These are phyloP conservation scores for Operophtera brumata DNA, from an alignment of 2,888 invertebrate species.

Conservation along the genomic window DNA sequence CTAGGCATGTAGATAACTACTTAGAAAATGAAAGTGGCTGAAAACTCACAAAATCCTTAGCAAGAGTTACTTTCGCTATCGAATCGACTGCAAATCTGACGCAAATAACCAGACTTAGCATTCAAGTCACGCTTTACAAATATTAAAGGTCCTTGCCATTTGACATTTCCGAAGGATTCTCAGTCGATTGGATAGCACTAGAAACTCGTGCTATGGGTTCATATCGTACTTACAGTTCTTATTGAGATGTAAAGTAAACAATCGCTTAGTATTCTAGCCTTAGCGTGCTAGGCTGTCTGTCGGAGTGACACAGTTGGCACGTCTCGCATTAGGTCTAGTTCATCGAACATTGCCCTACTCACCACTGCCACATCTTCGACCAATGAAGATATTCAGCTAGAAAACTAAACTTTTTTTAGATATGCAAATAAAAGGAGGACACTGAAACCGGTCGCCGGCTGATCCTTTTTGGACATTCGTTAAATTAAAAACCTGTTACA, in stretches of 20 bases:
- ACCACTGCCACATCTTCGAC: background rate
- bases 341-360: conserved; percentile 8
- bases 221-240: background rate
- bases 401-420: background rate
- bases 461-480: conserved; percentile 11
- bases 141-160: no score
- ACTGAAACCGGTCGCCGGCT: conserved; percentile 3
- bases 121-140: no score
- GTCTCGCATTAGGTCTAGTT: conserved; percentile 20
- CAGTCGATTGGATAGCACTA: background rate
- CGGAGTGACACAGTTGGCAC: conserved; percentile 23
- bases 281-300: conserved; percentile 1
- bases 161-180: no score
- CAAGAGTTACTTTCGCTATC: background rate
- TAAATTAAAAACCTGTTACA: conserved; percentile 20
- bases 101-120: background rate
- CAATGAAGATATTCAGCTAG: background rate
- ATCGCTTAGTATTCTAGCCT: conserved; percentile 15
- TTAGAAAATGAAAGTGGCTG: conserved; percentile 39
- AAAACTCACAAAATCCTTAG: conserved; percentile 2
- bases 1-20: background rate
- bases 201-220: background rate
- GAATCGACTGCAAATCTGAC: background rate
- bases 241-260: conserved; percentile 9
- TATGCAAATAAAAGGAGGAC: conserved; percentile 5